Percentiles rank a stretch among this genome's conserved stretches.
Evolutionary conservation across 2,113 vertebrate species (phyloP).

Genomic region (Ochotona princeps): DNA sequence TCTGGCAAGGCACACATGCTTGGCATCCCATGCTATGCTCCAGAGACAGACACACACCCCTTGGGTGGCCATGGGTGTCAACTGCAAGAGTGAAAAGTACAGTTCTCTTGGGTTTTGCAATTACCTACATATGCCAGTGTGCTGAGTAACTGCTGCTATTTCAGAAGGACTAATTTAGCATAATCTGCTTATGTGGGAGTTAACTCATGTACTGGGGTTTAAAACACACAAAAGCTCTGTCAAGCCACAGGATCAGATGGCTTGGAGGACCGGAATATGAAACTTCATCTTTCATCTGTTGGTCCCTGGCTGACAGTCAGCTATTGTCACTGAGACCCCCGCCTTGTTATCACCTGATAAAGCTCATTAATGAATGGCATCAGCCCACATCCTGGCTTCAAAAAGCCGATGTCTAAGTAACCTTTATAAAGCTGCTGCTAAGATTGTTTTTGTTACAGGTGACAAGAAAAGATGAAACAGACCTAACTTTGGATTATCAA

Average conservation of each 20-base stretch:
- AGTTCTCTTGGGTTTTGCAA: conserved; percentile 83
- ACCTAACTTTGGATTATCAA: conserved; percentile 87
- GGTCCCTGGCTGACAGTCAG: background rate
- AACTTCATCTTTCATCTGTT: background rate
- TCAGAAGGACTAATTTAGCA: conserved; percentile 74
- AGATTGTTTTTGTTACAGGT: background rate
- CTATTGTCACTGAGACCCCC: background rate
- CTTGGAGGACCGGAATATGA: conserved; percentile 44
- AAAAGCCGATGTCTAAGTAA: conserved; percentile 30
- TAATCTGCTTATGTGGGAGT: conserved; percentile 72
- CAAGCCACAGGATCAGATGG: conserved; percentile 23
- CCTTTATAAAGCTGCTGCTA: background rate
- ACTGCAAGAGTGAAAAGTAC: conserved; percentile 72
- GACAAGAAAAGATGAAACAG: background rate
- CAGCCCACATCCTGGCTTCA: background rate
- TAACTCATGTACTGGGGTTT: conserved; percentile 70
- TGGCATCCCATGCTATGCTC: conserved; percentile 79
- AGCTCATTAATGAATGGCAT: background rate
- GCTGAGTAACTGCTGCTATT: conserved; percentile 80
- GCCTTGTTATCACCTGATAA: background rate
- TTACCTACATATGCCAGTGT: conserved; percentile 75
- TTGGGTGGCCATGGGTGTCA: conserved; percentile 79
- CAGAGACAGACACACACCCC: conserved; percentile 82
- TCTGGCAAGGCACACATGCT: conserved; percentile 61
- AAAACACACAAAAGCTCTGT: conserved; percentile 63